A percentile compares a stretch with the other conserved stretches of the same genome.
phyloP scores from a whole-genome alignment of 2,113 vertebrate genomes.

The Triplophysa tibetana region DNA sequence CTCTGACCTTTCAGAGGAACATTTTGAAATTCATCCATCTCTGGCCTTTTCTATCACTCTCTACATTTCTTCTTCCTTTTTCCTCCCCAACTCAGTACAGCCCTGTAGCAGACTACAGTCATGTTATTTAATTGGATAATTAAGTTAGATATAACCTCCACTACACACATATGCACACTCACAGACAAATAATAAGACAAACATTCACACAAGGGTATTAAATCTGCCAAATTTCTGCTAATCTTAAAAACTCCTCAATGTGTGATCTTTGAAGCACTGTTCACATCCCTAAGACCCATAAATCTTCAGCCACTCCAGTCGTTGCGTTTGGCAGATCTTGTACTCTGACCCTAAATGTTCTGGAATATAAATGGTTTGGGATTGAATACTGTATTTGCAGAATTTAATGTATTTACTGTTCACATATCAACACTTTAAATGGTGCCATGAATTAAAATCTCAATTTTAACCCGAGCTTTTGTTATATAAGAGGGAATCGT shows the following conservation, averaged over 20 bases:
- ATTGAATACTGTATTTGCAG: background rate
- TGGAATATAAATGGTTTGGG: background rate
- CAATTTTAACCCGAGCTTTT: too few species aligned
- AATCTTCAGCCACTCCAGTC: background rate
- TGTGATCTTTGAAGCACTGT: conserved; percentile 2
- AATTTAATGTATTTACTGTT: background rate
- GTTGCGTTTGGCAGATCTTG: background rate
- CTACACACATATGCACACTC: background rate
- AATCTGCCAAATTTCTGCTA: background rate
- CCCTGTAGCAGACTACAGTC: background rate
- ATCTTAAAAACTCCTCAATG: background rate
- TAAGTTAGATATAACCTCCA: background rate
- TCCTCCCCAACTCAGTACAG: background rate
- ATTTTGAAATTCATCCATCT: conserved; percentile 27
- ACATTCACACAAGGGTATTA: background rate
- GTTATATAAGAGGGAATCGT: too few species aligned
- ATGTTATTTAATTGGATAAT: conserved; percentile 19
- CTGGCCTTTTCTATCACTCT: background rate
- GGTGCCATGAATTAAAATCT: too few species aligned
- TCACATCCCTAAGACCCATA: background rate
- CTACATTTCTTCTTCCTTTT: background rate
- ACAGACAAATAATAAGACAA: background rate
- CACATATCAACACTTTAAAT: background rate
- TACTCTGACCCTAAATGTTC: background rate
- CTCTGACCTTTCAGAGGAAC: conserved; percentile 46